Conservation (phyloP, 35 echinoderm and acorn worm species). For the Apostichopus japonicus region DNA sequence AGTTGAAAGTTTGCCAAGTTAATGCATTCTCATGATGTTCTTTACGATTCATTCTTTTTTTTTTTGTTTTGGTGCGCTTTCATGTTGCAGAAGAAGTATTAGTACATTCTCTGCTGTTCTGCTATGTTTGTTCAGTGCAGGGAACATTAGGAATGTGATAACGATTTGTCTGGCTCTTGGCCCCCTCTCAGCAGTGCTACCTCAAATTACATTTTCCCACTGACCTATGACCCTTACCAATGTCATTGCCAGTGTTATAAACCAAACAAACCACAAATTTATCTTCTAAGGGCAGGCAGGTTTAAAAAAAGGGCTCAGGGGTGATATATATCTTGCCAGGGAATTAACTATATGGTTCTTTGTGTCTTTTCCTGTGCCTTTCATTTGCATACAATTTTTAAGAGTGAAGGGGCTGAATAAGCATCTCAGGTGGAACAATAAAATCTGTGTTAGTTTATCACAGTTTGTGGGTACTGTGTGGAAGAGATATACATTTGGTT, state of each 20-base stretch:
- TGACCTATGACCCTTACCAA: background rate
- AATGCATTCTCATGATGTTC: too few relatives aligned
- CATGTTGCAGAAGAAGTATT: too few relatives aligned
- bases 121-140: too few relatives aligned
- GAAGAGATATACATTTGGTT: too few relatives aligned
- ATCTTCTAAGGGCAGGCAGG: background rate
- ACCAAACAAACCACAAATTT: conserved; percentile 15
- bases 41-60: too few relatives aligned
- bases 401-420: too few relatives aligned
- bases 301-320: background rate
- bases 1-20: too few relatives aligned
- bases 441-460: too few relatives aligned
- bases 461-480: too few relatives aligned
- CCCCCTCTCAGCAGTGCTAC: background rate
- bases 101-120: too few relatives aligned
- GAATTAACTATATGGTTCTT: background rate
- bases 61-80: too few relatives aligned
- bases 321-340: background rate
- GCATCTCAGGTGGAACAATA: too few relatives aligned
- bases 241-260: background rate
- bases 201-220: background rate
- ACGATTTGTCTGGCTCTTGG: background rate
- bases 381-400: conserved; percentile 11
- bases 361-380: background rate
- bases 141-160: background rate